phyloP scores from a whole-genome alignment of 2,797 vertebrate genomes.

The Urophycis tenuis region DNA sequence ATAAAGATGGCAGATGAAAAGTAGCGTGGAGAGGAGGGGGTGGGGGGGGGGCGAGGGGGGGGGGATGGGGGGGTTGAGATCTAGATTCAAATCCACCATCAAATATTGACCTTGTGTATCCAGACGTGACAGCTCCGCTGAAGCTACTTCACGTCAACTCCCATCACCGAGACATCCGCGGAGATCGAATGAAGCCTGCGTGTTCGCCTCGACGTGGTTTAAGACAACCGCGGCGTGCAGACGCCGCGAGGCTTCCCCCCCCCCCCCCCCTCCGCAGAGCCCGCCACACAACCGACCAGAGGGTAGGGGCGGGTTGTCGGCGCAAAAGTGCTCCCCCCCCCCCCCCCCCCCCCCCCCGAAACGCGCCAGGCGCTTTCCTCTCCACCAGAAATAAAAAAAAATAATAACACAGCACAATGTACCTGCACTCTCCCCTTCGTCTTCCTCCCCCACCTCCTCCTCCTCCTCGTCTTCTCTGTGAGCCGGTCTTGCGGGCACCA shows the following conservation, averaged over 20 bases:
- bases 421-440: constrained; percentile 5
- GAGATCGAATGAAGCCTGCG: neutral
- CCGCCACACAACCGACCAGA: neutral
- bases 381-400: neutral
- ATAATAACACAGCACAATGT: neutral
- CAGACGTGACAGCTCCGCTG: neutral
- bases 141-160: neutral
- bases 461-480: neutral
- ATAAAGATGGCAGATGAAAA: too few species aligned
- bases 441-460: neutral
- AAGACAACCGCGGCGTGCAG: too few species aligned
- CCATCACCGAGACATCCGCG: too few species aligned
- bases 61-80: too few species aligned
- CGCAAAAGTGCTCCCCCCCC: neutral
- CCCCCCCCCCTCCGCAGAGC: too few species aligned
- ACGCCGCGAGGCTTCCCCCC: too few species aligned
- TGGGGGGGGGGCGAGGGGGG: too few species aligned
- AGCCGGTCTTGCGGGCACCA: neutral
- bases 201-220: too few species aligned
- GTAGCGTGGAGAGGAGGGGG: too few species aligned
- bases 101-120: neutral
- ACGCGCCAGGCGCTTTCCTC: neutral
- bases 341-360: neutral
- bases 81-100: too few species aligned
- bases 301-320: neutral